Evolutionary conservation across 1,140 invertebrate genomes (phyloP).

Genomic region (Scaptomyza montana): DNA sequence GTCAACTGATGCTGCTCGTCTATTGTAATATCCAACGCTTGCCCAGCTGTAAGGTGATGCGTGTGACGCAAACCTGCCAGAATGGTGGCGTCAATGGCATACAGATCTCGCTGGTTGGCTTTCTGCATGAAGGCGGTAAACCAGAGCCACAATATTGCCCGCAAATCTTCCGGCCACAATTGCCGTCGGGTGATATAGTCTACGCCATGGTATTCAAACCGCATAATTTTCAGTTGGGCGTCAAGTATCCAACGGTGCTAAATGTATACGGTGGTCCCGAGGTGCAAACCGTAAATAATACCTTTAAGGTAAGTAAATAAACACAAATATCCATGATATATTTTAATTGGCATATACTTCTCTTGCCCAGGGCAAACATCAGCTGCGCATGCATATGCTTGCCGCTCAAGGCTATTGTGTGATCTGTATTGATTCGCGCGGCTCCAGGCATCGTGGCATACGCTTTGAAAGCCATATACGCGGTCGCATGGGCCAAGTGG

Average conservation of each 20-base stretch:
- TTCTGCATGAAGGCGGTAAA: conserved; percentile 87
- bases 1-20: conserved; percentile 93
- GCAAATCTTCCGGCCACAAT: conserved; percentile 89
- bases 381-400: conserved; percentile 96
- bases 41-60: conserved; percentile 92
- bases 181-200: conserved; percentile 89
- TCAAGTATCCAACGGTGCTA: conserved; percentile 96
- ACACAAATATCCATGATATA: conserved; percentile 3
- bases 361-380: conserved; percentile 90
- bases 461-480: conserved; percentile 95
- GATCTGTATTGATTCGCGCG: conserved; percentile 96
- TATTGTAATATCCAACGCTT: conserved; percentile 94
- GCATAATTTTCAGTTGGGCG: conserved; percentile 89
- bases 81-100: conserved; percentile 86
- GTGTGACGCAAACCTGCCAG: conserved; percentile 86
- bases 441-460: conserved; percentile 94
- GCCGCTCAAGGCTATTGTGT: conserved; percentile 98
- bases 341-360: conserved; percentile 3
- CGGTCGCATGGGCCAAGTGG: conserved; percentile 96
- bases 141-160: conserved; percentile 87
- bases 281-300: conserved; percentile 98
- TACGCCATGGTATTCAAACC: conserved; percentile 97
- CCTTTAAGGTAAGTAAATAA: conserved; percentile 90
- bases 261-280: conserved; percentile 99
- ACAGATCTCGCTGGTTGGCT: conserved; percentile 88